phyloP scores from a whole-genome alignment of 2,113 vertebrate genomes.

The Rhadina sibilatrix region DNA sequence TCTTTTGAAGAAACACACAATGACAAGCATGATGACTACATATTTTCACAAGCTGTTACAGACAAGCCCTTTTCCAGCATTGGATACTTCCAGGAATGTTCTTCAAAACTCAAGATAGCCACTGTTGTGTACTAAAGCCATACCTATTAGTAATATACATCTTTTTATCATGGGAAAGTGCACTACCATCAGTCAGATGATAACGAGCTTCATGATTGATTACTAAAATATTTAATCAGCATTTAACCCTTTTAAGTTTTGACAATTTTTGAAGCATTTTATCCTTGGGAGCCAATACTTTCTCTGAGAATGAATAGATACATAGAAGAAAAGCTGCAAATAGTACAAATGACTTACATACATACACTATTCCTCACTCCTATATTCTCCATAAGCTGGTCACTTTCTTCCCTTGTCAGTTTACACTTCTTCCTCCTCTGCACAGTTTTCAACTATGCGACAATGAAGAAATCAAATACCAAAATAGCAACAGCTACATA shows the following conservation, averaged over 20 bases:
- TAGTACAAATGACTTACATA: neutral
- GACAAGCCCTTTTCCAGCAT: neutral
- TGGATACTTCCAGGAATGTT: neutral
- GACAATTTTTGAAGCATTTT: neutral
- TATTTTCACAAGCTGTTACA: neutral
- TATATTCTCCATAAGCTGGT: constrained; percentile 14
- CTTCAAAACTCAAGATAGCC: neutral
- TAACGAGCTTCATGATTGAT: neutral
- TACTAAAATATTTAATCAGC: neutral
- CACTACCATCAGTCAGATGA: neutral
- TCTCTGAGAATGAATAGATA: neutral
- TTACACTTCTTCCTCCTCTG: constrained; percentile 76
- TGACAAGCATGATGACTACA: neutral
- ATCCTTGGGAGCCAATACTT: neutral
- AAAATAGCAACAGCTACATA: constrained; percentile 88
- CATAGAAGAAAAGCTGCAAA: neutral
- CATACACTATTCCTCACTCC: neutral
- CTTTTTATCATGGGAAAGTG: neutral
- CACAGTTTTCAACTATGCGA: constrained; percentile 92
- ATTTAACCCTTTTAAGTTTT: neutral
- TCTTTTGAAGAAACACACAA: neutral
- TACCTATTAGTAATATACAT: neutral
- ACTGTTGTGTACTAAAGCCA: neutral
- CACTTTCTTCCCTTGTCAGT: constrained; percentile 62
- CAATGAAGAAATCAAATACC: constrained; percentile 79